Evolutionary conservation across 37 sponge, comb jelly and placozoan species (phyloP), one percentile per base, ranked within the genome.

Genomic region (Amphimedon queenslandica): DNA sequence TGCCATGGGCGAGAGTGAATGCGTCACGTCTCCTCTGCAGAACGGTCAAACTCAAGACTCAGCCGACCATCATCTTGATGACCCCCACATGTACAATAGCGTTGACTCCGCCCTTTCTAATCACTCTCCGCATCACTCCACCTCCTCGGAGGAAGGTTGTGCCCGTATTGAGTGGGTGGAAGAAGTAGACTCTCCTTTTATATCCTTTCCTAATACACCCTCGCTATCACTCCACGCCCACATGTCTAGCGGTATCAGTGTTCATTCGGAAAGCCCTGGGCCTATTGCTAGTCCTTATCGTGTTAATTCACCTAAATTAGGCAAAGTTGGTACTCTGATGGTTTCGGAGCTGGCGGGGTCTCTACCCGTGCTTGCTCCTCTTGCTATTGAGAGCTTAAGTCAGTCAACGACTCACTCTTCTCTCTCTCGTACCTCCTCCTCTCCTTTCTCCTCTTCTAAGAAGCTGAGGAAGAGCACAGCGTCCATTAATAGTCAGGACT

Each of bases 21-120:
- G 28, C 20, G 73, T 77, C 4, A 18, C 64, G 25, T 77, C 84
- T 5, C 84, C 84, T 11, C 60, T 58, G 23, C 65, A 63, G 56
- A 71, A 84, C 24, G 2, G 24, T 27, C 10, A 2, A 40, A n/a
- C 3, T 21, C 24, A 3, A 40, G 21, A 2, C 43, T n/a, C 24
- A 5, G 4, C 24, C 24, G 3, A 23, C 30, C 4, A 32, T 32
- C 67, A 28, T 35, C 2, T 35, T 4, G 66, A 65, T 35, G 4
- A 6, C 18, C 39, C 41, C 1, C 4, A 2, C 42, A 40, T 77
- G 55, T 78, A 40, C 18, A 34, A 72, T 35, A 77, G 84, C 36
- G 57, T 33, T 20, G 84, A 84, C 38, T 84, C 84, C 1, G 84
- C 84, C 13, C 72, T 84, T 67, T 84, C 84, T 13, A 84, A 84